Evolutionary conservation across 2,888 invertebrate species (phyloP).

Genomic region (Phrixothrix hirtus): DNA sequence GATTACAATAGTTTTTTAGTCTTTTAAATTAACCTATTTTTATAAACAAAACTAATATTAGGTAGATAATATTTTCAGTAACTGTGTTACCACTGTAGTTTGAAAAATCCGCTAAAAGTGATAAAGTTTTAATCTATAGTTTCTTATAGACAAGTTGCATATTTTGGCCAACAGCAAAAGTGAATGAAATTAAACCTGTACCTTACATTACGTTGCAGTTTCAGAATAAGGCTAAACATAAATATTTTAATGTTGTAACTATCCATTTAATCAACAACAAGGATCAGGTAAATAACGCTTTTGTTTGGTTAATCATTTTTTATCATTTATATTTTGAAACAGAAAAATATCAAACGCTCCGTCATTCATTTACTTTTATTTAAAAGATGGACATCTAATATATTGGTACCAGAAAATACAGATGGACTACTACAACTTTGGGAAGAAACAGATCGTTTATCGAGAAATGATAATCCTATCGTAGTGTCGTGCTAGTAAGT

Average conservation of each 20-base stretch:
- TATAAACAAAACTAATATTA: too few relatives aligned
- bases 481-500: constrained; percentile 49
- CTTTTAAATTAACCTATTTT: too few relatives aligned
- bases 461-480: constrained; percentile 40
- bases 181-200: constrained; percentile 39
- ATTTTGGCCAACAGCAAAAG: constrained; percentile 38
- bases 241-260: constrained; percentile 16
- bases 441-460: constrained; percentile 41
- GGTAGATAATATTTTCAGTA: too few relatives aligned
- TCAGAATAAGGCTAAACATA: constrained; percentile 25
- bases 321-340: background rate
- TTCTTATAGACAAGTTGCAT: constrained; percentile 41
- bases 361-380: constrained; percentile 14
- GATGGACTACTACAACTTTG: constrained; percentile 43
- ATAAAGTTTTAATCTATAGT: too few relatives aligned
- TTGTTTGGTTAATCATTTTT: background rate
- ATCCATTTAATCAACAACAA: constrained; percentile 22
- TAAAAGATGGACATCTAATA: constrained; percentile 40
- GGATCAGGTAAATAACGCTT: constrained; percentile 9
- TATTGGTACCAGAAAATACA: constrained; percentile 37
- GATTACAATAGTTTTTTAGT: too few relatives aligned
- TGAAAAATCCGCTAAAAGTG: too few relatives aligned
- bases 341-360: constrained; percentile 8
- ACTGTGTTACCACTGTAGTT: too few relatives aligned
- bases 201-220: constrained; percentile 40